phyloP scores from a whole-genome alignment of 2,888 invertebrate species.

The Drosophila formosana region DNA sequence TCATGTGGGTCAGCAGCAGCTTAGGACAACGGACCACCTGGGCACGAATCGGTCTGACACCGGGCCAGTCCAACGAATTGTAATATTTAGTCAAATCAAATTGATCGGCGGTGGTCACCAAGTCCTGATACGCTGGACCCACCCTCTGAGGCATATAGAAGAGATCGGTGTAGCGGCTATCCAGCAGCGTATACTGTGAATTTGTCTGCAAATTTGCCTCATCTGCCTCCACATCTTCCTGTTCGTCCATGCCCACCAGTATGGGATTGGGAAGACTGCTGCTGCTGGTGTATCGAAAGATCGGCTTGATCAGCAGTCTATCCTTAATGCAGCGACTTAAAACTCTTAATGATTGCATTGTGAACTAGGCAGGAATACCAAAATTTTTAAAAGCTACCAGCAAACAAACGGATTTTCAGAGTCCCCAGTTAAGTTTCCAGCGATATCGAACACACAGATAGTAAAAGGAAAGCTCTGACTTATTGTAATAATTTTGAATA shows the following conservation, averaged over 20 bases:
- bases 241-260: constrained; percentile 43
- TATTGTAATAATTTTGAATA: constrained; percentile 40
- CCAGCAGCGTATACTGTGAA: constrained; percentile 38
- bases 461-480: constrained; percentile 5
- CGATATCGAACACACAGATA: constrained; percentile 11
- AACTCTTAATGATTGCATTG: constrained; percentile 37
- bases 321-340: constrained; percentile 32
- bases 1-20: constrained; percentile 43
- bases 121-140: constrained; percentile 62
- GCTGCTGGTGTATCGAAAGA: constrained; percentile 43
- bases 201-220: constrained; percentile 11
- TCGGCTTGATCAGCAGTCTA: constrained; percentile 1
- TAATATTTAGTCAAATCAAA: constrained; percentile 35
- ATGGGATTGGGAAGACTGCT: constrained; percentile 33
- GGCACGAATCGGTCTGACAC: constrained; percentile 25
- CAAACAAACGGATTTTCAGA: constrained; percentile 4
- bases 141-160: constrained; percentile 64
- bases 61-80: constrained; percentile 12
- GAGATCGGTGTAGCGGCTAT: constrained; percentile 40
- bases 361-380: constrained; percentile 8
- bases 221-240: constrained; percentile 34
- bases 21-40: constrained; percentile 56
- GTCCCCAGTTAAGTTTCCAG: background rate
- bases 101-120: constrained; percentile 43
- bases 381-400: constrained; percentile 14